A percentile compares a stretch with the other conserved stretches of the same genome.
Evolutionary conservation across 1,140 invertebrate genomes (phyloP).

Genomic region (Aporrectodea caliginosa): DNA sequence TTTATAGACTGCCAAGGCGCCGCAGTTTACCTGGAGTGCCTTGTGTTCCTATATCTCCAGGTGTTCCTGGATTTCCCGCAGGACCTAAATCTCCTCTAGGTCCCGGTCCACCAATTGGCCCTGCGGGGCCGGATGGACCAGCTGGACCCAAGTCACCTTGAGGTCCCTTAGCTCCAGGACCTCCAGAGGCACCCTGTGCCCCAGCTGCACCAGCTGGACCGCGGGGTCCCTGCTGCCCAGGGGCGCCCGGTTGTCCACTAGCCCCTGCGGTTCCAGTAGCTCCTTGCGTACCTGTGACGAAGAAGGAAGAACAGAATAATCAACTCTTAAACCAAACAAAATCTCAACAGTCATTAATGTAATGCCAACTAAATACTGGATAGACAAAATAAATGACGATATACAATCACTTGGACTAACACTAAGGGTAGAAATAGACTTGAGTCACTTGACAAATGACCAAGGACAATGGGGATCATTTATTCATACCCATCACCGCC

Average conservation of each 20-base stretch:
- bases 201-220: slow-evolving; percentile 25
- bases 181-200: slow-evolving; percentile 13
- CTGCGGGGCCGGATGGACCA: slow-evolving; percentile 8
- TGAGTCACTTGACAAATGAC: no score
- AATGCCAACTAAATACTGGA: no score
- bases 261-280: not conserved
- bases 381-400: no score
- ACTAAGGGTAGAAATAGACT: no score
- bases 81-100: not conserved
- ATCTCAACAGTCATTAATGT: no score
- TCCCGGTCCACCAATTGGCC: not conserved
- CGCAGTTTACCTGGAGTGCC: slow-evolving; percentile 1
- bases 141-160: slow-evolving; percentile 9
- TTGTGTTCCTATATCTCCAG: slow-evolving; percentile 1
- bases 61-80: not conserved
- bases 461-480: no score
- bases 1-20: no score
- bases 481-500: no score
- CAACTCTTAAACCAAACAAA: no score
- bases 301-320: not conserved
- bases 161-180: not conserved
- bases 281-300: not conserved
- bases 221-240: not conserved
- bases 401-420: no score
- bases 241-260: not conserved